These are phyloP conservation scores for Helarctos malayanus DNA, from an alignment of 2,797 vertebrate genomes.

Conservation along the genomic window DNA sequence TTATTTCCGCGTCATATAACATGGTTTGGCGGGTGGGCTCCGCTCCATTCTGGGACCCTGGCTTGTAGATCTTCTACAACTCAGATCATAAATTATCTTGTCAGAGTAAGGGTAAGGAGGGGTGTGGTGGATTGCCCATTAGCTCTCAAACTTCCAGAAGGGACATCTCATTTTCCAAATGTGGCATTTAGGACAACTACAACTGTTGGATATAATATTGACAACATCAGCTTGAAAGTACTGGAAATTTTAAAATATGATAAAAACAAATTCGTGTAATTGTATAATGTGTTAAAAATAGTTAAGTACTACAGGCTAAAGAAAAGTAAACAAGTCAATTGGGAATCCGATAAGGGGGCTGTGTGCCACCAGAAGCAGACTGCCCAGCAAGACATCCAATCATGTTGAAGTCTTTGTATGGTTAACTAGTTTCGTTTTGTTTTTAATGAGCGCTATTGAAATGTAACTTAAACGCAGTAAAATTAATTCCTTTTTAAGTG, in stretches of 20 bases:
- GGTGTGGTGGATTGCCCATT: neutral
- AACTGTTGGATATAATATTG: neutral
- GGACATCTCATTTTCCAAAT: neutral
- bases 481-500: neutral
- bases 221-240: neutral
- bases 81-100: neutral
- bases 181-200: neutral
- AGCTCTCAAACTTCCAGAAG: neutral
- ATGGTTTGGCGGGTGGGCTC: neutral
- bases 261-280: neutral
- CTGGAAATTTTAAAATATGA: neutral
- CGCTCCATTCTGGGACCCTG: neutral
- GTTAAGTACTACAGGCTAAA: neutral
- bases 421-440: neutral
- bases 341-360: neutral
- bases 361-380: neutral
- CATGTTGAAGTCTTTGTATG: neutral
- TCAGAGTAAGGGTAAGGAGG: neutral
- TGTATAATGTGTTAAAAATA: neutral
- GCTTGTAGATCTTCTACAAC: neutral
- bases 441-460: neutral
- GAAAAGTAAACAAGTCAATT: neutral
- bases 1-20: neutral
- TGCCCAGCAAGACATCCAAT: neutral
- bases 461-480: neutral